phyloP scores from a whole-genome alignment of 1,140 invertebrate genomes.

The Pollicipes pollicipes region DNA sequence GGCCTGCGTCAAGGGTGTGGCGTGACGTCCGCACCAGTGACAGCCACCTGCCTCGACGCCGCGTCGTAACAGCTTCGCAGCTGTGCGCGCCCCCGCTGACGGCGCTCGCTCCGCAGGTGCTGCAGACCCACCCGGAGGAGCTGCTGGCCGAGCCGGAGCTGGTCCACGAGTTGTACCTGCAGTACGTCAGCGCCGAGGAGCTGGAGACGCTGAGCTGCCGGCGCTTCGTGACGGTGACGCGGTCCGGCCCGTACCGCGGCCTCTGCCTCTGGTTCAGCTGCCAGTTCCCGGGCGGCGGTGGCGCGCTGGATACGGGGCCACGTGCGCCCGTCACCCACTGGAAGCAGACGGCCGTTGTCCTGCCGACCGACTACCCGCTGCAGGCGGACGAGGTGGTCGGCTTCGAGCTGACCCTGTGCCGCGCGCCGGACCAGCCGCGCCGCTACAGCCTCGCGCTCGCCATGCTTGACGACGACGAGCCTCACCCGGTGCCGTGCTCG shows the following conservation, averaged over 20 bases:
- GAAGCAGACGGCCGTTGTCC: slow-evolving; percentile 77
- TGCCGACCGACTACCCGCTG: slow-evolving; percentile 23
- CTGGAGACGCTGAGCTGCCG: slow-evolving; percentile 23
- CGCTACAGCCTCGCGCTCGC: slow-evolving; percentile 48
- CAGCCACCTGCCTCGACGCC: no score
- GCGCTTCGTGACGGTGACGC: slow-evolving; percentile 29
- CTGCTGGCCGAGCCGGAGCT: slow-evolving; percentile 28
- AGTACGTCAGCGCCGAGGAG: slow-evolving; percentile 20
- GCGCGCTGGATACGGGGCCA: slow-evolving; percentile 51
- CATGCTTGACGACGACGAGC: slow-evolving; percentile 44
- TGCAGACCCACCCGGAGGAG: slow-evolving; percentile 17
- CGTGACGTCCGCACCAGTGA: no score
- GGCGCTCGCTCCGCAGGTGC: no score
- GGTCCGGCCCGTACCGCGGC: slow-evolving; percentile 47
- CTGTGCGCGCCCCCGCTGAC: no score
- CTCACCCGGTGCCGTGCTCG: slow-evolving; percentile 54
- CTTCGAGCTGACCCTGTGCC: slow-evolving; percentile 41
- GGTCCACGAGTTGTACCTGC: slow-evolving; percentile 25
- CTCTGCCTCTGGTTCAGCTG: slow-evolving; percentile 36
- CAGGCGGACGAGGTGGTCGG: slow-evolving; percentile 42
- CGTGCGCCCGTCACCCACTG: slow-evolving; percentile 67
- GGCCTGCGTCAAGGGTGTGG: no score
- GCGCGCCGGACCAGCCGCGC: slow-evolving; percentile 29
- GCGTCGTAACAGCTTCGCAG: no score
- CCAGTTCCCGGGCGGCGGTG: slow-evolving; percentile 21